Evolutionary conservation across 2,113 vertebrate genomes (phyloP).

Genomic region (Agelaius tricolor): DNA sequence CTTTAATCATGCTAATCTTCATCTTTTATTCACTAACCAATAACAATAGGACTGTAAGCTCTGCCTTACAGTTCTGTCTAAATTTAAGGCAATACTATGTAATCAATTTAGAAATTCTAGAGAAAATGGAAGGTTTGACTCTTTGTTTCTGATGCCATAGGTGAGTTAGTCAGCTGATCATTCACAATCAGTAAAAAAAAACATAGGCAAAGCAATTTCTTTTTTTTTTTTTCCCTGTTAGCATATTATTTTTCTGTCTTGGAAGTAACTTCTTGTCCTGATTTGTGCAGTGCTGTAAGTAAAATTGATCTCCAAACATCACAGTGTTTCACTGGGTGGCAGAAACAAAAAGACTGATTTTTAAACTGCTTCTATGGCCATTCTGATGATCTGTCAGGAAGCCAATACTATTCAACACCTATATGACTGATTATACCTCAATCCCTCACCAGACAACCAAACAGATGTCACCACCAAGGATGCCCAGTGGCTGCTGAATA

Average conservation of each 20-base stretch:
- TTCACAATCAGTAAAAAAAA: not conserved
- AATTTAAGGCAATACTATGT: not conserved
- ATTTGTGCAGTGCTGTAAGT: not conserved
- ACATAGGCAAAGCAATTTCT: not conserved
- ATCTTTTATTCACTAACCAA: constrained; percentile 53
- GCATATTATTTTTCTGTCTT: not conserved
- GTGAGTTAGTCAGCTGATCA: not conserved
- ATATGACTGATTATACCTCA: constrained; percentile 59
- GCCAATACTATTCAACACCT: constrained; percentile 63
- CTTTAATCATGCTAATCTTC: constrained; percentile 58
- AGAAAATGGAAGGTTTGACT: not conserved
- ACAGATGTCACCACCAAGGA: constrained; percentile 63
- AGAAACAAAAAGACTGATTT: constrained; percentile 32
- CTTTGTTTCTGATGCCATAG: not conserved
- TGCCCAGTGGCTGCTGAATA: constrained; percentile 51
- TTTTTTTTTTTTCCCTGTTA: not conserved
- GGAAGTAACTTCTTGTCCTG: not conserved
- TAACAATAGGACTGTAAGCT: constrained; percentile 28
- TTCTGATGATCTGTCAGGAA: constrained; percentile 43
- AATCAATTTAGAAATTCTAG: not conserved
- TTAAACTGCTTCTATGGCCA: not conserved
- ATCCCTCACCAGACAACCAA: constrained; percentile 52
- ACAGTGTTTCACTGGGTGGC: not conserved
- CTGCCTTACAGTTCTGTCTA: not conserved
- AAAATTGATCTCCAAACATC: not conserved